Evolutionary conservation across 2,888 invertebrate genomes (phyloP).

Genomic region (Hemistola chrysoprasaria): DNA sequence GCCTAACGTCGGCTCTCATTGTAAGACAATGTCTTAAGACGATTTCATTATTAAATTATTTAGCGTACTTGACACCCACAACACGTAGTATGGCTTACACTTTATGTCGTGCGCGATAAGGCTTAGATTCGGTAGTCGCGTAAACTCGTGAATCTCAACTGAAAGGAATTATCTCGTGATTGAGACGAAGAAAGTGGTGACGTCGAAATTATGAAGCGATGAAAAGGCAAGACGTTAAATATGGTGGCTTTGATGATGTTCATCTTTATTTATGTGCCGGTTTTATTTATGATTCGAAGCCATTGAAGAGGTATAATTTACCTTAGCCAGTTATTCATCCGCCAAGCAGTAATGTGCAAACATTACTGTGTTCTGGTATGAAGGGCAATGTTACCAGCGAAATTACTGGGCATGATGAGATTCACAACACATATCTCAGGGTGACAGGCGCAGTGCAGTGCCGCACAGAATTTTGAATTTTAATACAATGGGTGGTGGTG

Average conservation of each 20-base stretch:
- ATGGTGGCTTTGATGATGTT: slow-evolving; percentile 22
- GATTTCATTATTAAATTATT: slow-evolving; percentile 63
- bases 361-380: no score
- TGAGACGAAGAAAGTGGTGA: slow-evolving; percentile 25
- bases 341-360: no score
- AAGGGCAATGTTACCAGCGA: no score
- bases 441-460: no score
- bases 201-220: slow-evolving; percentile 25
- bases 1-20: slow-evolving; percentile 42
- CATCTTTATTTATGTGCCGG: slow-evolving; percentile 13
- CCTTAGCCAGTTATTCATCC: no score
- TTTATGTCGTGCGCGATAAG: background rate
- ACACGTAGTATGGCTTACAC: background rate
- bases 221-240: slow-evolving; percentile 26
- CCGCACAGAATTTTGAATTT: no score
- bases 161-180: slow-evolving; percentile 28
- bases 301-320: slow-evolving; percentile 2
- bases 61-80: slow-evolving; percentile 28
- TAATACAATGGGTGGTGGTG: no score
- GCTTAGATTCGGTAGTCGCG: background rate
- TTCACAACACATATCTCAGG: no score
- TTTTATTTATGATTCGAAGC: slow-evolving; percentile 7
- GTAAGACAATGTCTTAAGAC: slow-evolving; percentile 39
- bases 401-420: no score
- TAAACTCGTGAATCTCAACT: slow-evolving; percentile 11